Evolutionary conservation across 2,113 vertebrate species (phyloP).

Genomic region (Lathamus discolor): DNA sequence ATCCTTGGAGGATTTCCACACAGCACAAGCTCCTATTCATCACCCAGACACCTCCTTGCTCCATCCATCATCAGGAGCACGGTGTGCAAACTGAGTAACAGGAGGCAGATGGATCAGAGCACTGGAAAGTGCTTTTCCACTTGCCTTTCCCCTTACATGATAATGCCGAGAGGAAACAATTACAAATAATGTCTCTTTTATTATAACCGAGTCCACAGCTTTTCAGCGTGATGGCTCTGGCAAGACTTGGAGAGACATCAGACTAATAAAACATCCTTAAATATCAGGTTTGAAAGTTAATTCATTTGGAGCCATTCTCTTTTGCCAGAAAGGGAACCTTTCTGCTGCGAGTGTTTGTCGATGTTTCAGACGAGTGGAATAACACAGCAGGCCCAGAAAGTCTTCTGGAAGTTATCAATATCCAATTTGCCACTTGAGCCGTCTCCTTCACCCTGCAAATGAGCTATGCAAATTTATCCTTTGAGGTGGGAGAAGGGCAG

Average conservation of each 20-base stretch:
- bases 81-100: neutral
- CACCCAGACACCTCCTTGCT: neutral
- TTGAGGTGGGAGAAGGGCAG: neutral
- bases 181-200: slow-evolving; percentile 25
- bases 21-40: neutral
- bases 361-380: slow-evolving; percentile 7
- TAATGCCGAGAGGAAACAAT: slow-evolving; percentile 40
- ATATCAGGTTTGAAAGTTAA: slow-evolving; percentile 49
- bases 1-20: neutral
- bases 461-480: neutral
- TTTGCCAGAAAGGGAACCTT: slow-evolving; percentile 1
- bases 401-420: slow-evolving; percentile 57
- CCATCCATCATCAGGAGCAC: neutral
- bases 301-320: slow-evolving; percentile 26
- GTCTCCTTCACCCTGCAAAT: slow-evolving; percentile 32
- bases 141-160: neutral
- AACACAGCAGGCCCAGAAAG: neutral
- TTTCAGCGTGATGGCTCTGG: slow-evolving; percentile 42
- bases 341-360: neutral
- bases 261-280: slow-evolving; percentile 50
- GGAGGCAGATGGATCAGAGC: neutral
- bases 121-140: neutral
- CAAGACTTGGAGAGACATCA: slow-evolving; percentile 44
- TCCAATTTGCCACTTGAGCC: slow-evolving; percentile 13
- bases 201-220: neutral